Base-by-base conservation (phyloP, 2,113 vertebrate genomes). In the Myiagra hebetior region DNA sequence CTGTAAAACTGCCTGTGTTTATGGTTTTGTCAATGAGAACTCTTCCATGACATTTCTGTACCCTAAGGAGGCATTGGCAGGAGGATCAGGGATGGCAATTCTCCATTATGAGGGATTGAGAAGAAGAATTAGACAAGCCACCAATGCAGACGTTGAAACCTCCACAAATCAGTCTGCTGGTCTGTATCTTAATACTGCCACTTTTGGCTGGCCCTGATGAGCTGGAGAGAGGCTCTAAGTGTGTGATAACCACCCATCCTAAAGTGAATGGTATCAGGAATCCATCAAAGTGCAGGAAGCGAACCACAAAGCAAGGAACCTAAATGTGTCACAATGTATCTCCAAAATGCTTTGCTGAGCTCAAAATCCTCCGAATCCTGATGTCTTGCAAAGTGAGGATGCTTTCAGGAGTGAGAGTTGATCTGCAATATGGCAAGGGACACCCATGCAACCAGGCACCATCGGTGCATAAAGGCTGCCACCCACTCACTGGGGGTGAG, bases 401-500 rank as follows among this genome's bases (percentile, higher is more conserved):
- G 44, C 6, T 67, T 59, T 79, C 47, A 88, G 64, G 37, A 74
- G 65, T 35, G 31, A 52, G 24, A 42, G 35, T 0, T 56, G 69
- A 27, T 55, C 41, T 81, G 55, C 44, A 59, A 0, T 0, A 0
- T 52, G 78, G 12, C 22, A 73, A 81, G 41, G 23, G 35, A 55
- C 1, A 60, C 27, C 15, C 1, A 0, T 11, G 69, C 18, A 47
- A 31, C 33, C 0, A 0, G 27, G 26, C 60, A 64, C 55, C 30
- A 55, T 5, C 2, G 2, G 11, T 33, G 44, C 47, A 47, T 39
- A 33, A 46, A 68, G 19, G 22, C 53, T 47, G 60, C 24, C 46
- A 10, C 13, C 4, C 1, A 0, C 27, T 26, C 0, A 0, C 9
- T 35, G 18, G 10, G 35, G 15, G 18, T n/a, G 50, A 41, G 26